Base-by-base conservation (phyloP, 35 echinoderm and acorn worm species). In the Apostichopus japonicus region DNA sequence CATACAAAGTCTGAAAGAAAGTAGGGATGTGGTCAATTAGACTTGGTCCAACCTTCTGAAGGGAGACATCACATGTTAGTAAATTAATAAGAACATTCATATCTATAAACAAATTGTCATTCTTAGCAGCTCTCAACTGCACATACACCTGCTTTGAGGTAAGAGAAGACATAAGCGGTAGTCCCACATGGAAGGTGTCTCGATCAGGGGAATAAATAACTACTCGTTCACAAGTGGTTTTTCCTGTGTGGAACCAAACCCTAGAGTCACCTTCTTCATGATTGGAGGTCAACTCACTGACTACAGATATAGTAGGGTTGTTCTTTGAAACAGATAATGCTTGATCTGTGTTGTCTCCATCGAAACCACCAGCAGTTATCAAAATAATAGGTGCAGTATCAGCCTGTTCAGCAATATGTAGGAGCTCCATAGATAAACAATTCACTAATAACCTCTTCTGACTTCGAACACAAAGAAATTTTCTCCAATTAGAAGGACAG, bases 371-470 rank as follows among this genome's bases (percentile, higher is more conserved):
- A 1, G 72, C 88, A 19, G 33, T 54, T 14, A 90, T 7, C 11
- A 90, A 79, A 6, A 80, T 23, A 11, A 21, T 24, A 24, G 81
- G 84, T 2, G 23, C 13, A 2, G 51, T 23, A 53, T 11, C 24
- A 33, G 21, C 23, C 22, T 84, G 21, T 76, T 57, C 1, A n/a
- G 16, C 1, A 19, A 67, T 5, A 33, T 11, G 54, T 13, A 95
- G 15, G 6, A 95, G 77, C n/a, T 78, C 51, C 10, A 23, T 57
- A 8, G 89, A 95, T 4, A 95, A 33, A n/a, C 87, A 77, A 62
- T 86, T 92, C 8, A 95, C 81, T 5, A 95, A 67, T 8, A 91
- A 17, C 6, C 94, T n/a, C 61, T 95, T 95, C 22, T 92, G 80
- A 2, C 27, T 79, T 22, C 79, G 17, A 54, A 65, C 51, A 17